A percentile compares a stretch with the other conserved stretches of the same genome.
phyloP scores from a whole-genome alignment of 2,113 vertebrate species.

The Xiphophorus hellerii region DNA sequence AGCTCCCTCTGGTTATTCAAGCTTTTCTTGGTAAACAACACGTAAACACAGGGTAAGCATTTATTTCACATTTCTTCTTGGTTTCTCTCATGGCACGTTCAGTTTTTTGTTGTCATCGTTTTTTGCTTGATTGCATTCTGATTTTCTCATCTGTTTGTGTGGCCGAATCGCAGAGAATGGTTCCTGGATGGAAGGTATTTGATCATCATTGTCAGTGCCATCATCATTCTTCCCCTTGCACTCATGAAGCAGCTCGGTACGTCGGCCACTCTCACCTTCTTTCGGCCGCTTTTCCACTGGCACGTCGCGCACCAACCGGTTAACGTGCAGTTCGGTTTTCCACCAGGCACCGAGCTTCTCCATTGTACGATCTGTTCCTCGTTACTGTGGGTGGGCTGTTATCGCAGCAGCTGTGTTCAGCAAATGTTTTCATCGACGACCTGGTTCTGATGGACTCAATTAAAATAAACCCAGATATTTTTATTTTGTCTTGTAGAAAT shows the following conservation, averaged over 20 bases:
- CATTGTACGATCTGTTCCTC: no score
- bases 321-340: no score
- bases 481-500: no score
- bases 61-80: rapidly evolving
- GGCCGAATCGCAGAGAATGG: constrained; percentile 79
- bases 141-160: constrained; percentile 44
- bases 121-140: constrained; percentile 15
- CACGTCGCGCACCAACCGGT: no score
- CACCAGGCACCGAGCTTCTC: no score
- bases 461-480: no score
- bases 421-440: no score
- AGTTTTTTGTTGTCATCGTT: background rate
- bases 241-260: constrained; percentile 89
- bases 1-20: constrained; percentile 87
- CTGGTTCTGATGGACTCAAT: no score
- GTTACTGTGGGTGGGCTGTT: no score
- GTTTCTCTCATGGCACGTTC: background rate
- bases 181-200: constrained; percentile 86
- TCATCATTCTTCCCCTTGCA: constrained; percentile 86
- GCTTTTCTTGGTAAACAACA: constrained; percentile 77
- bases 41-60: constrained; percentile 73
- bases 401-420: no score
- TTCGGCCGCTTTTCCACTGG: no score
- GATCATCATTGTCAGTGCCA: constrained; percentile 84
- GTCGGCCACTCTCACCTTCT: constrained; percentile 41